Percentiles rank a stretch among this genome's conserved stretches.
Conservation (phyloP, 2,888 invertebrate genomes). For the Agapetus fuscipes region DNA sequence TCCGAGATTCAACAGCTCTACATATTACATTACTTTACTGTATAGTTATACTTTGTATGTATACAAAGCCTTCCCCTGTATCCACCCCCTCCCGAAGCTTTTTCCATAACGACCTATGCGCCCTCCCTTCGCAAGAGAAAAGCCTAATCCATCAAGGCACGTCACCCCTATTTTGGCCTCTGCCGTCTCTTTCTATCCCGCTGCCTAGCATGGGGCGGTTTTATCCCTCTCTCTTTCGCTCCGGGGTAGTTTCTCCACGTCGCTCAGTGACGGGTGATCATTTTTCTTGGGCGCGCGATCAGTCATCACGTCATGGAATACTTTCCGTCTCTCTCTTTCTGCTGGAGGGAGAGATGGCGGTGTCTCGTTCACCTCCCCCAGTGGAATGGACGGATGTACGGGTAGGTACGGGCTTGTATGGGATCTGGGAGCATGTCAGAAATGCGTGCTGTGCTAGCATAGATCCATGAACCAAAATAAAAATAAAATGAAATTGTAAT, state of each 20-base stretch:
- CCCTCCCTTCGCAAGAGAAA: conserved; percentile 44
- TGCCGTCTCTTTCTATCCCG: conserved; percentile 35
- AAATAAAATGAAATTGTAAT: too few relatives aligned
- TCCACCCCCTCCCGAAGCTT: conserved; percentile 50
- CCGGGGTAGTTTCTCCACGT: conserved; percentile 52
- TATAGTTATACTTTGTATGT: too few relatives aligned
- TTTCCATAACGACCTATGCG: conserved; percentile 51
- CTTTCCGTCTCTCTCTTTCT: conserved; percentile 28
- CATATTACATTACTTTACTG: too few relatives aligned
- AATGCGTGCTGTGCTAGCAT: too few relatives aligned
- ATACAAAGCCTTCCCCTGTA: too few relatives aligned
- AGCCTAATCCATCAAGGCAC: conserved; percentile 54
- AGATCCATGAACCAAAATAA: too few relatives aligned
- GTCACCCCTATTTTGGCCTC: conserved; percentile 51
- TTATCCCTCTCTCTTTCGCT: conserved; percentile 34
- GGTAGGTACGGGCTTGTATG: too few relatives aligned
- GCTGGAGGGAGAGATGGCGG: not conserved
- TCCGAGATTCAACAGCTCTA: too few relatives aligned
- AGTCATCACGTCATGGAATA: conserved; percentile 66
- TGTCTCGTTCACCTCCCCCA: too few relatives aligned
- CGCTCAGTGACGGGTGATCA: conserved; percentile 56
- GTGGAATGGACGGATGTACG: too few relatives aligned
- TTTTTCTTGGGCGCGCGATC: conserved; percentile 64
- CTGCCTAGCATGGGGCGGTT: conserved; percentile 23
- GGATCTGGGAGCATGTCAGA: too few relatives aligned